Base-by-base conservation (phyloP, 1,140 invertebrate genomes). In the Fopius arisanus region DNA sequence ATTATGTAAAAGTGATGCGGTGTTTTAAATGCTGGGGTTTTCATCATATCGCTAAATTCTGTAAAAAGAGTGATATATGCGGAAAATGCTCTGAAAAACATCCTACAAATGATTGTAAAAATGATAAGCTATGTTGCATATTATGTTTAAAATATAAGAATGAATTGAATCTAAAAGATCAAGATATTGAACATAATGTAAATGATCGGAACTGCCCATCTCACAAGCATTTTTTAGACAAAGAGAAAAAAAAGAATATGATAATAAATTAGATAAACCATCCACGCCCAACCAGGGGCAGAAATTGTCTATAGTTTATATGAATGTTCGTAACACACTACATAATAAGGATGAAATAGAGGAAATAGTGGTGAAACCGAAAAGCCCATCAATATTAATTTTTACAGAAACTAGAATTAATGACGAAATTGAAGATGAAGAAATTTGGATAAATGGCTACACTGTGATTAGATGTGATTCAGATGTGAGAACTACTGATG, bases 261-360 rank as follows among this genome's bases (percentile, higher is more conserved):
- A 3, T 54, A 21, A 23, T 54, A 54, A 54, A 21, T 7, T 21
- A 54, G 19, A 54, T 21, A 54, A 54, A 14, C 6, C 12, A 6
- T 37, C 12, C 33, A 37, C 4, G 33, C 33, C 4, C 5, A 37
- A 37, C 5, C 4, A 37, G 33, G 12, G n/a, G 14, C 4, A 54
- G n/a, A 23, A 54, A 21, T 21, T 54, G n/a, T 26, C 21, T 3
- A 10, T 54, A 54, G 3, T 54, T 2, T 26, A 54, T 26, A 54
- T 70, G 26, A 70, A 70, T 14, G 33, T 48, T 5, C 21, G 31
- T 16, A 37, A 51, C 62, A 16, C 62, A 10, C 2, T 70, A 5
- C 14, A 12, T 10, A 54, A 70, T 29, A 70, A 70, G 16, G 69
- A 70, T 33, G 69, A 70, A 23, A 29, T 70, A 33, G 48, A 59